These are phyloP conservation scores for Hippolais icterina DNA, from an alignment of 2,113 vertebrate species.

Conservation along the genomic window DNA sequence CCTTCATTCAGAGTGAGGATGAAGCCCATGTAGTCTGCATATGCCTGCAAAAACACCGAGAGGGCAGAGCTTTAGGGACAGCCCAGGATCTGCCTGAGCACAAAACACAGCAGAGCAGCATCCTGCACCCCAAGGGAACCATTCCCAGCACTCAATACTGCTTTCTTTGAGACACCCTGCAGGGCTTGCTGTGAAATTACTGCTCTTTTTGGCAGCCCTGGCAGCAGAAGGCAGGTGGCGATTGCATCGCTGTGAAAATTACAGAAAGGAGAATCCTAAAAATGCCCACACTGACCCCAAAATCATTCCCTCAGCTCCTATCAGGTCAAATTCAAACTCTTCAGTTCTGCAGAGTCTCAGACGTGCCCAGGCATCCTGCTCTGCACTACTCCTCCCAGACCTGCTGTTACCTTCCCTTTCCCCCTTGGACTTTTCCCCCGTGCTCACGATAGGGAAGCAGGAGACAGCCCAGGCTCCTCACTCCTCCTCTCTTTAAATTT, in stretches of 20 bases:
- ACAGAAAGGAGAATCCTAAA: neutral
- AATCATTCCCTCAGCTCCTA: neutral
- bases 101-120: neutral
- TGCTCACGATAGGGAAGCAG: neutral
- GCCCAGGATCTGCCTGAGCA: neutral
- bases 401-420: neutral
- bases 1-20: slow-evolving; percentile 91
- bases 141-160: neutral
- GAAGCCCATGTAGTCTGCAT: slow-evolving; percentile 95
- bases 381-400: neutral
- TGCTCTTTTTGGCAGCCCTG: neutral
- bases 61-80: neutral
- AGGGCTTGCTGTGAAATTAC: neutral
- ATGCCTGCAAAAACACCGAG: slow-evolving; percentile 78
- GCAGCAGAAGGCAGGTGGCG: neutral
- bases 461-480: neutral
- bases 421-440: neutral
- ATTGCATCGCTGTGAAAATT: rapidly evolving
- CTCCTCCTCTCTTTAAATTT: neutral
- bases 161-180: neutral
- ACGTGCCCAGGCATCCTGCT: neutral
- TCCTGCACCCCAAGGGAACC: neutral
- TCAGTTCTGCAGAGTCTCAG: neutral
- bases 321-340: neutral
- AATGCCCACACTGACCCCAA: neutral